These are phyloP conservation scores for Rostratula benghalensis DNA, from an alignment of 2,113 vertebrate genomes.

Conservation along the genomic window DNA sequence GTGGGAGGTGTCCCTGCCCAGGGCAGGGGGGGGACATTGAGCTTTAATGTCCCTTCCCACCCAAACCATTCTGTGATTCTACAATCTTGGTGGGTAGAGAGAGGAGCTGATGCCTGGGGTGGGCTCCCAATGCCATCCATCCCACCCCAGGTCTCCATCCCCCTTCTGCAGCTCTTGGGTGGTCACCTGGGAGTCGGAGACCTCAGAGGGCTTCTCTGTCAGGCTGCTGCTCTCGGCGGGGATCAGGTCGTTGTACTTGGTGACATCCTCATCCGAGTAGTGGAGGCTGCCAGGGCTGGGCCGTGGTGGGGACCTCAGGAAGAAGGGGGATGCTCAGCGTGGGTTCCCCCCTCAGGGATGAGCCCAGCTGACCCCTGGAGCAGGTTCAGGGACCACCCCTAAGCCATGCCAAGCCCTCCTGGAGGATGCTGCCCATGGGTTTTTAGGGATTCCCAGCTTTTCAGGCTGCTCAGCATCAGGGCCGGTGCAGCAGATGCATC, in stretches of 20 bases:
- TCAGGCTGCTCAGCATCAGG: not conserved
- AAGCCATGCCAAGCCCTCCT: fast-evolving
- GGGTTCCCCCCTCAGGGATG: not conserved
- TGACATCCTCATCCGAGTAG: conserved; percentile 96
- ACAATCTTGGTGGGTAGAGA: not conserved
- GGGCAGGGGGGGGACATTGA: no score
- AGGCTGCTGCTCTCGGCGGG: conserved; percentile 95
- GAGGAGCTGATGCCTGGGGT: fast-evolving
- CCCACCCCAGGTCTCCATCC: not conserved
- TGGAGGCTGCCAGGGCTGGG: conserved; percentile 95
- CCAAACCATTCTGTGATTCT: no score
- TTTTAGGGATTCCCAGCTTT: not conserved
- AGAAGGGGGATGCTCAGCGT: fast-evolving
- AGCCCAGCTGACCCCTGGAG: fast-evolving
- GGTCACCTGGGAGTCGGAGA: conserved; percentile 94
- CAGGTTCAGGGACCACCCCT: not conserved
- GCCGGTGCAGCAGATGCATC: not conserved
- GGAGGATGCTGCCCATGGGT: fast-evolving
- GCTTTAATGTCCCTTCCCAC: no score
- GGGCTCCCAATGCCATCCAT: not conserved
- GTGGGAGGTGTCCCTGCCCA: no score
- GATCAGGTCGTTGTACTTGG: conserved; percentile 97
- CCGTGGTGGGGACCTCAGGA: conserved; percentile 87
- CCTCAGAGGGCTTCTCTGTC: conserved; percentile 93
- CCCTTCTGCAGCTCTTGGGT: fast-evolving